Percentiles rank a stretch among this genome's conserved stretches.
These are phyloP conservation scores for Chironomus striatipennis DNA, from an alignment of 1,140 invertebrate genomes.

Conservation along the genomic window DNA sequence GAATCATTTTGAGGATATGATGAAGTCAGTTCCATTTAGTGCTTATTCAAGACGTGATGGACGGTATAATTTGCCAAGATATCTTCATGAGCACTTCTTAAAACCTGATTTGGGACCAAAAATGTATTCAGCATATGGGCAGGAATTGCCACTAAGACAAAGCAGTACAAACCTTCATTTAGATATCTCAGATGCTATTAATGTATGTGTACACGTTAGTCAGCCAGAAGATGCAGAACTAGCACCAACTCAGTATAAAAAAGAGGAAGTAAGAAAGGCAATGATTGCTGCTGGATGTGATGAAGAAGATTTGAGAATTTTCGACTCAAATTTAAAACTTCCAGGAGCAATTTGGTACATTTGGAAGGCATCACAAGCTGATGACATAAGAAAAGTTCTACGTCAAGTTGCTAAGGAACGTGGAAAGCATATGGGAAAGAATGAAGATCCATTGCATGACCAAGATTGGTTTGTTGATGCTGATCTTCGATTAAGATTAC, in stretches of 20 bases:
- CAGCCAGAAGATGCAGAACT: conserved; percentile 60
- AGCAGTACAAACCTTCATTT: conserved; percentile 91
- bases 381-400: conserved; percentile 84
- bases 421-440: conserved; percentile 67
- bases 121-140: conserved; percentile 94
- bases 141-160: conserved; percentile 57
- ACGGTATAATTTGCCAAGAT: conserved; percentile 72
- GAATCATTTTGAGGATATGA: conserved; percentile 72
- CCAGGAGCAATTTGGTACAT: conserved; percentile 94
- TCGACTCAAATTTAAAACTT: conserved; percentile 62
- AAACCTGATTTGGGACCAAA: conserved; percentile 89
- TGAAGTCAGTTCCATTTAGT: conserved; percentile 73
- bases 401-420: conserved; percentile 79
- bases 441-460: conserved; percentile 92
- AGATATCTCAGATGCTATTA: conserved; percentile 91
- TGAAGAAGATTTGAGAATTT: conserved; percentile 62
- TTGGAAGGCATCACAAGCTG: conserved; percentile 81
- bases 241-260: conserved; percentile 58
- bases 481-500: conserved; percentile 67
- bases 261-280: conserved; percentile 64
- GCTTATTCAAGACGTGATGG: conserved; percentile 83
- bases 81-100: conserved; percentile 82
- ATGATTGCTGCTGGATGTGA: conserved; percentile 86
- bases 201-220: conserved; percentile 89
- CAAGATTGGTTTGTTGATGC: conserved; percentile 88